Evolutionary conservation across 2,113 vertebrate genomes (phyloP).

Genomic region (Chauna torquata): DNA sequence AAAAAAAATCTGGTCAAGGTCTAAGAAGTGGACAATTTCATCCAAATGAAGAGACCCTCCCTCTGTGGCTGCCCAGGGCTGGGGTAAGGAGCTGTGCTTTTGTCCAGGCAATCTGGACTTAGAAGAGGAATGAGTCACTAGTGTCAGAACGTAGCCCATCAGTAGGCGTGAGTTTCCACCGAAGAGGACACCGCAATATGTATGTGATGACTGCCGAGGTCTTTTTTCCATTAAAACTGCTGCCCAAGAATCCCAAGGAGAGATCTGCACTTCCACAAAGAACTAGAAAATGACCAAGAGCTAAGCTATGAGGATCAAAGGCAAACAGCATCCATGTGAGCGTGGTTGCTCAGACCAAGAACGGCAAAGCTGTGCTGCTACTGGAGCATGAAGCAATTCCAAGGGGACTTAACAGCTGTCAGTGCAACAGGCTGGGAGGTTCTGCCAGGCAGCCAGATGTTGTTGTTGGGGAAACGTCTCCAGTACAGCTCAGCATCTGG

Average conservation of each 20-base stretch:
- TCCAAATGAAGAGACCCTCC: fast-evolving
- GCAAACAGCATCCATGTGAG: background rate
- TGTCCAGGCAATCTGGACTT: background rate
- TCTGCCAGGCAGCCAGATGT: constrained; percentile 64
- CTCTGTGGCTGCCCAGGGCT: background rate
- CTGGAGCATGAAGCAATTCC: constrained; percentile 12
- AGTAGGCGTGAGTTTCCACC: fast-evolving
- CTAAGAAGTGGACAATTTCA: background rate
- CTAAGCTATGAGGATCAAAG: background rate
- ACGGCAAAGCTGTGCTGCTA: background rate
- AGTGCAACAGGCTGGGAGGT: background rate
- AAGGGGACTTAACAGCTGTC: constrained; percentile 1
- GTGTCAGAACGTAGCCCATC: background rate
- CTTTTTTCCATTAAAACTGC: background rate
- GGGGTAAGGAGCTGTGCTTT: background rate
- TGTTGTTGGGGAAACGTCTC: background rate
- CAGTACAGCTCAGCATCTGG: background rate
- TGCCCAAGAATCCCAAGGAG: background rate
- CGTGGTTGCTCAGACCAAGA: background rate
- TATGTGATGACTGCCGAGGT: fast-evolving
- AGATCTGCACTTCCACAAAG: background rate
- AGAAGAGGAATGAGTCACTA: background rate
- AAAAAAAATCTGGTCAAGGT: background rate
- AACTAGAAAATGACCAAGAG: background rate
- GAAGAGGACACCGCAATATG: background rate